These are phyloP conservation scores for Cervus canadensis DNA, from an alignment of 2,113 vertebrate species.

Conservation along the genomic window DNA sequence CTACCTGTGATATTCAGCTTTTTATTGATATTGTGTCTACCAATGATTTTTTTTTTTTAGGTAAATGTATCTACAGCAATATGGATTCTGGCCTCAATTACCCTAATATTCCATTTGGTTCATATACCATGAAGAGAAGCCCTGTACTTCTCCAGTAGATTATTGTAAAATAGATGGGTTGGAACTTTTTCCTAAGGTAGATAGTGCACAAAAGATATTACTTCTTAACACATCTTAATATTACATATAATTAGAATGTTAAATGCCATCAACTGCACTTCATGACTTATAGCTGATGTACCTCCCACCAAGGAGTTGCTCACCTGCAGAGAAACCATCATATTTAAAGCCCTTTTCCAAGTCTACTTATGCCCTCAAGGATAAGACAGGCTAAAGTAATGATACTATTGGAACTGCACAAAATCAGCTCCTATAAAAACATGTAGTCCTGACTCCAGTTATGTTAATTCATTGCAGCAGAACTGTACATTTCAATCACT, in stretches of 20 bases:
- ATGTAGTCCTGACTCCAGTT: conserved; percentile 46
- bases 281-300: conserved; percentile 50
- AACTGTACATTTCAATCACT: conserved; percentile 42
- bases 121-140: not conserved
- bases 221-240: conserved; percentile 46
- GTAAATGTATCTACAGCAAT: not conserved
- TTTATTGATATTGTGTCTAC: not conserved
- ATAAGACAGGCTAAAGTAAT: conserved; percentile 54
- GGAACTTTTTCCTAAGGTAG: not conserved
- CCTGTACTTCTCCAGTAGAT: not conserved
- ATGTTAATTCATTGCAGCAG: conserved; percentile 58
- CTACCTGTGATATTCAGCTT: not conserved
- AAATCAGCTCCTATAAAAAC: conserved; percentile 65
- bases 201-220: not conserved
- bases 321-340: conserved; percentile 45
- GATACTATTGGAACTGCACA: conserved; percentile 36
- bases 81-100: not conserved
- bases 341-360: conserved; percentile 47
- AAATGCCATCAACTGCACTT: conserved; percentile 43
- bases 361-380: conserved; percentile 29
- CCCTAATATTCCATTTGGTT: not conserved
- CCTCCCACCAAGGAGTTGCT: not conserved
- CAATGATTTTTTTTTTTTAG: not conserved
- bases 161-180: not conserved
- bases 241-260: conserved; percentile 57